These are phyloP conservation scores for Tursiops truncatus DNA, from an alignment of 2,113 vertebrate genomes.

Conservation along the genomic window DNA sequence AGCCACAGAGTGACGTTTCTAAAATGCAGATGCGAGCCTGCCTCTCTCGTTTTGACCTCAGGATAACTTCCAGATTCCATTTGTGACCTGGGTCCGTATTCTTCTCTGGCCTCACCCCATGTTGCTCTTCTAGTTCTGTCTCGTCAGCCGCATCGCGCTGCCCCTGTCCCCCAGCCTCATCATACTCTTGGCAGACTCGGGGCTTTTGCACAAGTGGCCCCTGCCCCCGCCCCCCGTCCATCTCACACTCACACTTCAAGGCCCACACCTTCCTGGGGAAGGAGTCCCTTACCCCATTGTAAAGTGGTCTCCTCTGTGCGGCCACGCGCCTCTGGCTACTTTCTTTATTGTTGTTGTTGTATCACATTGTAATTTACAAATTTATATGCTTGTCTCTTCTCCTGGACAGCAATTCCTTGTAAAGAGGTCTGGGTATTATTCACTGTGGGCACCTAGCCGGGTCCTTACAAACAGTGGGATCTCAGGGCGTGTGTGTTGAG, in stretches of 20 bases:
- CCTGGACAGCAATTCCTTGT: not conserved
- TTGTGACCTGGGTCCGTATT: not conserved
- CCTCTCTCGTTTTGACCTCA: not conserved
- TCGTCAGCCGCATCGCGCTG: not conserved
- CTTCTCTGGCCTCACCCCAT: not conserved
- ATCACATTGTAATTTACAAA: not conserved
- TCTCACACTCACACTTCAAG: not conserved
- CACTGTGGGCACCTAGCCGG: not conserved
- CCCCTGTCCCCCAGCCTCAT: not conserved
- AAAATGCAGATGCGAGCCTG: not conserved
- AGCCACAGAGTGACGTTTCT: not conserved
- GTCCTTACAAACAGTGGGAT: not conserved
- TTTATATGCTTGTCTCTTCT: not conserved
- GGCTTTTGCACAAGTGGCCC: not conserved
- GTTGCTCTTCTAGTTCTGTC: not conserved
- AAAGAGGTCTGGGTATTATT: not conserved
- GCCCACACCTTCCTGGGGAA: not conserved
- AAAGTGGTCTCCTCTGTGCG: not conserved
- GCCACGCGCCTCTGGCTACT: not conserved
- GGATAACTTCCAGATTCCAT: not conserved
- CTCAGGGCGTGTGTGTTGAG: not conserved
- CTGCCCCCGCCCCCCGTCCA: not conserved
- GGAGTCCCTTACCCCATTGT: not conserved
- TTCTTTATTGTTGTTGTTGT: not conserved
- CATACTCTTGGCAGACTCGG: not conserved